These are phyloP conservation scores for Neodiprion fabricii DNA, from an alignment of 1,140 invertebrate genomes.

Conservation along the genomic window DNA sequence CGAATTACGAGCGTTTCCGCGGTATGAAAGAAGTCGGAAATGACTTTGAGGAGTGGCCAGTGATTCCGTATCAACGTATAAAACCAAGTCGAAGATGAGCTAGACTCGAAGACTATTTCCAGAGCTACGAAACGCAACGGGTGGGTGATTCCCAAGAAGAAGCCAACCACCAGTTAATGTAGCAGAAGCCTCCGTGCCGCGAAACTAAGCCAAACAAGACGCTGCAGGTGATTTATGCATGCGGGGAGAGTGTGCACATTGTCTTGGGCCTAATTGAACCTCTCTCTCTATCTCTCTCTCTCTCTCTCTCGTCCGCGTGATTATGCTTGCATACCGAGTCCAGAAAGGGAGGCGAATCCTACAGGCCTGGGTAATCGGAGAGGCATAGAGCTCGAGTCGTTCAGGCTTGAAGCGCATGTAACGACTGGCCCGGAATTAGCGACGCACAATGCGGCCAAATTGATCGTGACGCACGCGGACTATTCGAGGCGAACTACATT, in stretches of 20 bases:
- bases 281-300: background rate
- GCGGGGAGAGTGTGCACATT: background rate
- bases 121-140: too few relatives aligned
- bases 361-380: background rate
- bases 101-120: too few relatives aligned
- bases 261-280: background rate
- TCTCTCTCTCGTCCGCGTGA: too few relatives aligned
- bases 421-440: constrained; percentile 8
- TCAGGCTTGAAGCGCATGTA: constrained; percentile 15
- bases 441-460: constrained; percentile 12
- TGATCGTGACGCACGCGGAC: background rate
- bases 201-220: background rate
- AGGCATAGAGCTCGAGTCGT: background rate
- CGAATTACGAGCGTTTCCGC: too few relatives aligned
- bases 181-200: background rate
- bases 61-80: too few relatives aligned
- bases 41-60: too few relatives aligned
- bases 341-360: background rate
- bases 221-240: background rate
- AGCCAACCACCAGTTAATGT: background rate
- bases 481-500: too few relatives aligned
- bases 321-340: background rate
- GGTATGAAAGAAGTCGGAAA: too few relatives aligned
- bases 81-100: too few relatives aligned
- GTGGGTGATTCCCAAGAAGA: too few relatives aligned